Evolutionary conservation across 2,797 vertebrate species (phyloP), one percentile per base, ranked within the genome.

Genomic region (Neosalanx taihuensis): DNA sequence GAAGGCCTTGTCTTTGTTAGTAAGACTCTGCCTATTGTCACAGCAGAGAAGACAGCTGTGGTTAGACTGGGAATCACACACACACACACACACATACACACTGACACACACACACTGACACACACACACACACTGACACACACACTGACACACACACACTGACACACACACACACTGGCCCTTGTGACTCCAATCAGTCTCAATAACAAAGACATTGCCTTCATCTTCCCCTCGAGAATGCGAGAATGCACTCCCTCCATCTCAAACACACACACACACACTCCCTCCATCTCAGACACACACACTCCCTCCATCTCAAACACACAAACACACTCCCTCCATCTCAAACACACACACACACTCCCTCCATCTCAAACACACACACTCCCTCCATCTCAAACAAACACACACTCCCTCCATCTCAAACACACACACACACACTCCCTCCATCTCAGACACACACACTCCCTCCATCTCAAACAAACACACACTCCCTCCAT

Each of bases 11-110:
- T 74, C 72, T 74, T 67, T 61, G 59, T 61, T 61, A 29, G 46
- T 41, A 46, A 23, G 64, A 65, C 64, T 15, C 65, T 67, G 49
- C 46, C 65, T 67, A 67, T 67, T 67, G 65, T 67, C 84, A 82
- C 85, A 81, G 86, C 88, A 83, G 84, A 88, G 84, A 86, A 91
- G 88, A 89, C 89, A 90, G 89, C 89, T 91, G 88, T 87, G 83
- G 78, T 81, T 66, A 82, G 86, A 74, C 87, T 86, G 86, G 86
- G 86, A 89, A 85, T 85, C 87, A 88, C 84, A 56, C 56, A 57
- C 60, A 59, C 63, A 70, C 41, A 68, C 31, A 69, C 17, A 58
- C 67, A 59, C 31, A 58, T 12, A 18, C 41, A 72, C 80, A 83
- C 76, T 74, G 60, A 60, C 72, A 76, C 76, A 75, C 73, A 73